phyloP scores from a whole-genome alignment of 2,113 vertebrate genomes.

The Ageneiosus marmoratus region DNA sequence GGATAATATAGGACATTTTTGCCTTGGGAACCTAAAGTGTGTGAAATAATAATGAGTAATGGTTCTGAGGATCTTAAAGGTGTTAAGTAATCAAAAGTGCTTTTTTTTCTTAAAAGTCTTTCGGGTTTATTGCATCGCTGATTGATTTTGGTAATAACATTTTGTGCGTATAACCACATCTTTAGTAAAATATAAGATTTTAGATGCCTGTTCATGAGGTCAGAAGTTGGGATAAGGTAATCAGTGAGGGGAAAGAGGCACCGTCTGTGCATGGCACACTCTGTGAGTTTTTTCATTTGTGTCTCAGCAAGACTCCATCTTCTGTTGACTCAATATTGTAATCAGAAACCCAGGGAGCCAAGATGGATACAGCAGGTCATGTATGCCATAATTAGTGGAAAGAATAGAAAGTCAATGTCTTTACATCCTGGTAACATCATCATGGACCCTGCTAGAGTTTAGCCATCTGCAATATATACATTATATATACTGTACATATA shows the following conservation, averaged over 20 bases:
- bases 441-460: constrained; percentile 2
- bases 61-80: background rate
- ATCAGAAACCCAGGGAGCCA: constrained; percentile 40
- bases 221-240: constrained; percentile 6
- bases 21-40: background rate
- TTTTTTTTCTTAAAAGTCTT: background rate
- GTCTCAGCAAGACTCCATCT: constrained; percentile 33
- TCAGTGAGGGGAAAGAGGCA: constrained; percentile 5
- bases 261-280: constrained; percentile 17
- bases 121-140: background rate
- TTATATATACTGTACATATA: no score
- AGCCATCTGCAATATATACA: background rate
- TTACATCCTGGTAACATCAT: constrained; percentile 33
- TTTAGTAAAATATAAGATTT: background rate
- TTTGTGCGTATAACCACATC: background rate
- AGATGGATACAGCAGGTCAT: constrained; percentile 30
- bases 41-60: background rate
- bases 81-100: background rate
- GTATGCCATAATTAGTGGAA: constrained; percentile 35
- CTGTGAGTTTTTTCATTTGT: constrained; percentile 40
- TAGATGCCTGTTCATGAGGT: constrained; percentile 7
- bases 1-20: background rate
- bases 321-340: constrained; percentile 38
- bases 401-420: constrained; percentile 29
- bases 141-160: background rate